Evolutionary conservation across 2,888 invertebrate genomes (phyloP).

Genomic region (Harpalus rufipes): DNA sequence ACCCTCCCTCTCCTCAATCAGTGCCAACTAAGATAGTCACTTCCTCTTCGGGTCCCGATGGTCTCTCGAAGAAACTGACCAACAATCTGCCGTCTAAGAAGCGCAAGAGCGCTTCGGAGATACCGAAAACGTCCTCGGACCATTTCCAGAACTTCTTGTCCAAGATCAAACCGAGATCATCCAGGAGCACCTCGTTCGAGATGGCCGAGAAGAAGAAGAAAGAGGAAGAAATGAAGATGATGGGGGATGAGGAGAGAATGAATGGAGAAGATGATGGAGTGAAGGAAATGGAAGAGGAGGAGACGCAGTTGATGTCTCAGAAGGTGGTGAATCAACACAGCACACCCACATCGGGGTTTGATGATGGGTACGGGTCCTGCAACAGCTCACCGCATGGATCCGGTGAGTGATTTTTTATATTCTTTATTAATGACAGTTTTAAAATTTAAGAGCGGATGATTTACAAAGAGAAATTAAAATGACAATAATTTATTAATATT

Average conservation of each 20-base stretch:
- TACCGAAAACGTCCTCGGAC: constrained; percentile 70
- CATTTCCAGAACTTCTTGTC: constrained; percentile 62
- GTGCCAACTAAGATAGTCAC: constrained; percentile 51
- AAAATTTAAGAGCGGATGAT: too few relatives aligned
- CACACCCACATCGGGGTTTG: constrained; percentile 77
- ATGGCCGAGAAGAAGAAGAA: constrained; percentile 58
- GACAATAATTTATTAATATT: too few relatives aligned
- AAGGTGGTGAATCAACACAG: constrained; percentile 71
- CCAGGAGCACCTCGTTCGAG: constrained; percentile 57
- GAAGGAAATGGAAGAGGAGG: constrained; percentile 74
- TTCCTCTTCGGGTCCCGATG: constrained; percentile 51
- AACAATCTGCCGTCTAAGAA: constrained; percentile 53
- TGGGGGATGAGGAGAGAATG: constrained; percentile 75
- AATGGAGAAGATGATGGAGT: constrained; percentile 75
- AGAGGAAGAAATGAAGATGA: constrained; percentile 45
- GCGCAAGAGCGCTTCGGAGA: constrained; percentile 73
- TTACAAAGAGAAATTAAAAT: too few relatives aligned
- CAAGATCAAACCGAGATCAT: constrained; percentile 61
- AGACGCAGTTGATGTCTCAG: constrained; percentile 76
- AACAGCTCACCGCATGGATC: constrained; percentile 83
- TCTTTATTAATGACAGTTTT: background rate
- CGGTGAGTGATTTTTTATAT: constrained; percentile 76
- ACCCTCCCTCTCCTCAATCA: constrained; percentile 45
- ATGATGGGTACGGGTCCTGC: constrained; percentile 84
- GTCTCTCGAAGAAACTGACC: constrained; percentile 43